A percentile compares a stretch with the other conserved stretches of the same genome.
phyloP scores from a whole-genome alignment of 1,140 invertebrate species.

The Lasaia peninsularis region DNA sequence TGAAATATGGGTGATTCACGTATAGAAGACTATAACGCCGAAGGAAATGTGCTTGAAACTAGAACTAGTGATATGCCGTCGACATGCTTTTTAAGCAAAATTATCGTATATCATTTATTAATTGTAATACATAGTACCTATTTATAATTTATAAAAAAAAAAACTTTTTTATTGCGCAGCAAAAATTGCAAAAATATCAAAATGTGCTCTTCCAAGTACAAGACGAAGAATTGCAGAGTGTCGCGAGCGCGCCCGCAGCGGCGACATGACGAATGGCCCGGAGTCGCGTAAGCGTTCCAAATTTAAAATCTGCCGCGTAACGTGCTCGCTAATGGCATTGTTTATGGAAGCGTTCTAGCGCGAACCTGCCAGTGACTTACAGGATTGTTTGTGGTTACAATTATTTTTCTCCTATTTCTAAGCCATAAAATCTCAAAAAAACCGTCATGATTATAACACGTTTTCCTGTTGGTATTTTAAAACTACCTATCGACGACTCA shows the following conservation, averaged over 20 bases:
- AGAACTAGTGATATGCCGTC: no score
- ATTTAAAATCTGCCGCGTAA: slow-evolving; percentile 75
- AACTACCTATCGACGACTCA: no score
- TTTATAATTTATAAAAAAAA: background rate
- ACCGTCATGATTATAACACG: no score
- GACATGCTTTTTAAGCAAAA: no score
- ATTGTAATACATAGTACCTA: background rate
- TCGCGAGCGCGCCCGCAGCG: slow-evolving; percentile 55
- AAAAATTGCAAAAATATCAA: slow-evolving; percentile 50
- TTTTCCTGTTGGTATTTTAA: no score
- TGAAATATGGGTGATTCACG: no score
- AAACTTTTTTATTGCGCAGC: no score
- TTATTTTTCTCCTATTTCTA: background rate
- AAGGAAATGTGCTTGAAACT: no score
- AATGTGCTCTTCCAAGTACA: slow-evolving; percentile 14
- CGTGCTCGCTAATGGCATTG: slow-evolving; percentile 68
- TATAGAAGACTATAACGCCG: no score
- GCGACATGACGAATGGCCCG: slow-evolving; percentile 71
- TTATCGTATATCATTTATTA: slow-evolving; percentile 1
- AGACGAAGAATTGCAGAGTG: slow-evolving; percentile 42
- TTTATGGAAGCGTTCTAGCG: slow-evolving; percentile 61
- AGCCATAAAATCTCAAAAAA: no score
- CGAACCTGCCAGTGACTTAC: slow-evolving; percentile 54
- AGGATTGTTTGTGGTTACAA: background rate
- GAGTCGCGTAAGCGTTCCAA: slow-evolving; percentile 53